Evolutionary conservation across 1,140 invertebrate species (phyloP).

Genomic region (Goniozus legneri): DNA sequence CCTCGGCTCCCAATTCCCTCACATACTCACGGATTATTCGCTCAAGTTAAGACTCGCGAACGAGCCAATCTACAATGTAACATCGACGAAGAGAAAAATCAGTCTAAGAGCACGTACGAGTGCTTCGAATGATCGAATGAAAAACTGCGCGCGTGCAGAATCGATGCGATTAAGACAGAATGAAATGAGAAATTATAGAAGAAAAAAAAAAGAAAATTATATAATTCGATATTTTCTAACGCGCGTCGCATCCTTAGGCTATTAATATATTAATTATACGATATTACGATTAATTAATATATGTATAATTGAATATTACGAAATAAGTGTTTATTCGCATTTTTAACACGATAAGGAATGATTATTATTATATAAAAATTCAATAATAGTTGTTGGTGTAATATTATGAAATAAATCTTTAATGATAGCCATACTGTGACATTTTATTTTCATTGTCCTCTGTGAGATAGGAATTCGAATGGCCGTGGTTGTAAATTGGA

Average conservation of each 20-base stretch:
- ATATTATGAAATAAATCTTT: conserved; percentile 56
- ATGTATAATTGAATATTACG: conserved; percentile 45
- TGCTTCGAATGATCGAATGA: not conserved
- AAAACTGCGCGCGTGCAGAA: not conserved
- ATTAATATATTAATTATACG: conserved; percentile 39
- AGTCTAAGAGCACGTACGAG: not conserved
- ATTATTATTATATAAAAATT: conserved; percentile 43
- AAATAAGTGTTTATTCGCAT: conserved; percentile 52
- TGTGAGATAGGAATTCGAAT: not conserved
- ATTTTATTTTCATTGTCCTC: not conserved
- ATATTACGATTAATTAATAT: conserved; percentile 41
- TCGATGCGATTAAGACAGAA: not conserved
- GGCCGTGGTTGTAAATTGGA: not conserved
- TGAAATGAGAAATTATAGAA: conserved; percentile 7
- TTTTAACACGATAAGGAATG: conserved; percentile 52
- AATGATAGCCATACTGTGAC: conserved; percentile 32
- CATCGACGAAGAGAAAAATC: not conserved
- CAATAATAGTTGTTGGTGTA: conserved; percentile 55
- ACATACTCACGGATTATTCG: no score
- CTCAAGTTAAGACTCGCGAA: no score
- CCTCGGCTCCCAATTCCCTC: no score
- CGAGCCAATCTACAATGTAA: no score
- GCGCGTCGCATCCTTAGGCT: conserved; percentile 38
- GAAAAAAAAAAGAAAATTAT: conserved; percentile 18
- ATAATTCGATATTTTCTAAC: conserved; percentile 31